phyloP scores from a whole-genome alignment of 2,888 invertebrate species.

The Thera britannica region DNA sequence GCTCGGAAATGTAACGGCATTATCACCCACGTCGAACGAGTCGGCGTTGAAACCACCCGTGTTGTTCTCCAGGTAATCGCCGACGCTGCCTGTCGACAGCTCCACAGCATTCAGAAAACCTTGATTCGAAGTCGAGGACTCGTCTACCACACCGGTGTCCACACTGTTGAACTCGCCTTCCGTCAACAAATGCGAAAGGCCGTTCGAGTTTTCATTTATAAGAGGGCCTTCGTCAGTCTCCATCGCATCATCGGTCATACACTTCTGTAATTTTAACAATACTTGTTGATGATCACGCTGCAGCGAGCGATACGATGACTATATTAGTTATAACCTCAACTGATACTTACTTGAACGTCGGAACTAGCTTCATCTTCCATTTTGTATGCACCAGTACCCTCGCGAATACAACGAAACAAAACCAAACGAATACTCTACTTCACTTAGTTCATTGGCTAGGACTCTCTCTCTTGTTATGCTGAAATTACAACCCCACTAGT shows the following conservation, averaged over 20 bases:
- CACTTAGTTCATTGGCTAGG: not conserved
- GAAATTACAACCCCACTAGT: no score
- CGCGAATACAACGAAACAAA: not conserved
- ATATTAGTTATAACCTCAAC: constrained; percentile 44
- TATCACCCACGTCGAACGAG: constrained; percentile 78
- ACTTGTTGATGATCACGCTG: not conserved
- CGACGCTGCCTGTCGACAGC: constrained; percentile 76
- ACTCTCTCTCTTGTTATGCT: no score
- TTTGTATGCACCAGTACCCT: constrained; percentile 30
- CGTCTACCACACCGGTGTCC: constrained; percentile 71
- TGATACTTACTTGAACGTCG: constrained; percentile 68
- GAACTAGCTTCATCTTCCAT: constrained; percentile 72
- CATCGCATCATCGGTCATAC: constrained; percentile 71
- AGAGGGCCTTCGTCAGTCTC: constrained; percentile 78
- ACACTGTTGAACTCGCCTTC: constrained; percentile 79
- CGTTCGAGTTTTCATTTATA: constrained; percentile 79
- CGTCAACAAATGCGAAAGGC: constrained; percentile 75
- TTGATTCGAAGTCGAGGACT: constrained; percentile 78
- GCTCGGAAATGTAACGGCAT: constrained; percentile 74
- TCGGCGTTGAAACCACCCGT: constrained; percentile 67
- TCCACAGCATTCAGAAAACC: constrained; percentile 79
- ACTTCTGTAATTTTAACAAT: constrained; percentile 63
- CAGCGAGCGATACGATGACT: not conserved
- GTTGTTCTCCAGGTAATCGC: constrained; percentile 77
- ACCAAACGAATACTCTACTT: not conserved